Evolutionary conservation across 92 coral and sea anemone genomes (phyloP), one percentile per base, ranked within the genome.

Genomic region (Diadumene lineata): DNA sequence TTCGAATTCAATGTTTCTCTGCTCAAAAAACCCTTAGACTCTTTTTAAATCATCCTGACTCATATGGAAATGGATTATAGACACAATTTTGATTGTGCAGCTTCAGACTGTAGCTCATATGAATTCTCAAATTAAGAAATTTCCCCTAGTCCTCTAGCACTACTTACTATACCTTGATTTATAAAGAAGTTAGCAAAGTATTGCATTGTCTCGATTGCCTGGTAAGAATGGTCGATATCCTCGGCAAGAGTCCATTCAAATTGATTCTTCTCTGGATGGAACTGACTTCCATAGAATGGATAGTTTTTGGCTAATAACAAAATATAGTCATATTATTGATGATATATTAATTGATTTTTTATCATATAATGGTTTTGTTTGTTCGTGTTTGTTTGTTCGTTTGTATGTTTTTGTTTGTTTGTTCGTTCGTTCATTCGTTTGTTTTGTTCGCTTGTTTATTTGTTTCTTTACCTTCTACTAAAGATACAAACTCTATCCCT

Each of bases 201-300:
- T 69, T 91, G 97, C 21, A 83, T 70, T 26, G 85, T 66, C 19
- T 16, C 78, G 50, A 91, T 60, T 17, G 97, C 92, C 31, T 88
- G 79, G 56, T 66, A 34, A 23, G 97, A 87, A 73, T 93, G 98
- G 17, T 90, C 75, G 9, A 93, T 85, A 3, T 79, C 61, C 64
- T 85, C 92, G 22, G 23, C 51, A 0, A 69, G 64, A 11, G 84
- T 73, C 98, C 98, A 94, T 28, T 94, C 98, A 71, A 91, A 94
- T 72, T 74, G 84, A 16, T 72, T 71, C 76, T 94, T 94, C 74
- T 94, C 97, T 9, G 97, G 97, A 82, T 94, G 98, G 94, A 93
- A 94, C 75, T 94, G 98, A 26, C 82, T 82, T 13, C 88, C 94
- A 72, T 83, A 94, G 16, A 91, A 43, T 0, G 98, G 98, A 56